phyloP scores from a whole-genome alignment of 2,888 invertebrate genomes.

The Caenorhabditis doughertyi region DNA sequence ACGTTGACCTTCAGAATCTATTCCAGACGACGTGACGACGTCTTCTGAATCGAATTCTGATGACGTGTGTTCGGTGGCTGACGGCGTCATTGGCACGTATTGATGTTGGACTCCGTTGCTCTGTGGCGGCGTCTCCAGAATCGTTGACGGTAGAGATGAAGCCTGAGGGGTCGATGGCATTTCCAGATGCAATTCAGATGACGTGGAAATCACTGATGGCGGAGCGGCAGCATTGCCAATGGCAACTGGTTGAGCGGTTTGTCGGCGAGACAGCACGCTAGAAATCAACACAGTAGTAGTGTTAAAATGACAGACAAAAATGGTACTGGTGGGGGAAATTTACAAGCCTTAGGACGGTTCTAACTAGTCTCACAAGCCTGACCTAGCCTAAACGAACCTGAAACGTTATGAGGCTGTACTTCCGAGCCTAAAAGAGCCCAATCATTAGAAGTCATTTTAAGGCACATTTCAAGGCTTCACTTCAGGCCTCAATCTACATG shows the following conservation, averaged over 20 bases:
- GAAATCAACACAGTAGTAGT: slow-evolving; percentile 1
- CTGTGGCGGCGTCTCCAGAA: slow-evolving; percentile 10
- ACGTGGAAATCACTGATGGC: background rate
- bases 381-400: too few relatives aligned
- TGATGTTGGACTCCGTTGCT: background rate
- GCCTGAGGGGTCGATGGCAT: background rate
- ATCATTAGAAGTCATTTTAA: too few relatives aligned
- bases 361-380: too few relatives aligned
- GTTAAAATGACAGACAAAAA: background rate
- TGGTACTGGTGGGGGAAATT: too few relatives aligned
- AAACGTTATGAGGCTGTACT: too few relatives aligned
- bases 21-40: background rate
- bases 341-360: too few relatives aligned
- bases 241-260: background rate
- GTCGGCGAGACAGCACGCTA: slow-evolving; percentile 43
- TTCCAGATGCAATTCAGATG: background rate
- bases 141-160: background rate
- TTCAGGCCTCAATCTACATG: too few relatives aligned
- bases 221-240: background rate
- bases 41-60: slow-evolving; percentile 44
- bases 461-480: too few relatives aligned
- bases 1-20: background rate
- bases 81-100: slow-evolving; percentile 50
- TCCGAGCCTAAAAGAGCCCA: too few relatives aligned
- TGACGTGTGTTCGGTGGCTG: slow-evolving; percentile 43